Base-by-base conservation (phyloP, 2,797 vertebrate genomes). In the Mormyrus proboscirostris region DNA sequence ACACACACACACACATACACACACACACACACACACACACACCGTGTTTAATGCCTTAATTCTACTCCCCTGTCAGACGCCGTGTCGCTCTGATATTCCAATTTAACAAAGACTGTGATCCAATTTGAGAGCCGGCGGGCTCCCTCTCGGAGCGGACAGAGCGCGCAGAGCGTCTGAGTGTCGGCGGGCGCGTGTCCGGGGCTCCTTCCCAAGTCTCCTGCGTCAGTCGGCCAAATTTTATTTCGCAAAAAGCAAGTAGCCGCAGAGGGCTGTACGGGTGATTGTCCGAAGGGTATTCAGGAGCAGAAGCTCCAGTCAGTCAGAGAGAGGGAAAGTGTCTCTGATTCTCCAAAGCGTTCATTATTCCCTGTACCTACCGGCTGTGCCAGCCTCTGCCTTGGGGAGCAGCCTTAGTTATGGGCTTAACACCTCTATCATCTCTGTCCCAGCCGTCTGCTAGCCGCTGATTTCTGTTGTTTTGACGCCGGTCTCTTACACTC, bases 31-130 rank as follows among this genome's bases (percentile, higher is more conserved):
- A 55, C 53, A 55, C 44, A 85, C 79, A 83, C 47, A 16, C 83
- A 6, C 2, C n/a, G 2, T 86, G 89, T 90, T 91, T 93, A 93
- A 92, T 92, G 91, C 91, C 90, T 91, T 92, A 91, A 93, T 92
- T 93, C 91, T 90, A 87, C 89, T 90, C 69, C 22, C 38, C 88
- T 92, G 91, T 91, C 92, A 92, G 91, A 91, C 87, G 85, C 91
- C 90, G 89, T 91, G 90, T 91, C 88, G 91, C 92, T 92, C 88
- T 91, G 91, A 93, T 93, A 92, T 92, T 93, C 92, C 90, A 91
- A 94, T 93, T 92, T 93, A 91, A 92, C 90, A 90, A 88, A 91
- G 91, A 55, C 90, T 89, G 86, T 90, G 91, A 92, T 92, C 92
- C 91, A 93, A 93, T 93, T 94, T 90, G 90, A 89, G 19, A 76